phyloP scores from a whole-genome alignment of 2,888 invertebrate genomes.

The Cantharis nigra region DNA sequence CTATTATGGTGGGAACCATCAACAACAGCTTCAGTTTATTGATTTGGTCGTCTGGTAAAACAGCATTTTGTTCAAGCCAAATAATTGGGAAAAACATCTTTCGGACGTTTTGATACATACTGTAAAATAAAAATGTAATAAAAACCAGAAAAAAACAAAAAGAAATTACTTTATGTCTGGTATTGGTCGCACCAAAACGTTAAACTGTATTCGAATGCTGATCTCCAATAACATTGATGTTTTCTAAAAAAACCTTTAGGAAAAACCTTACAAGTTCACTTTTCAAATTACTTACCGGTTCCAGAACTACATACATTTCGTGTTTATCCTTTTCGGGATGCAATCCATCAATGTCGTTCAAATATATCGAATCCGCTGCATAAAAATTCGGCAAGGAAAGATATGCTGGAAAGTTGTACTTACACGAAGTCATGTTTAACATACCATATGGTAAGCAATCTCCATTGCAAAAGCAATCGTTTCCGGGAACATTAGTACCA shows the following conservation, averaged over 20 bases:
- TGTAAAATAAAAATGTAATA: slow-evolving; percentile 51
- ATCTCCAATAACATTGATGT: not conserved
- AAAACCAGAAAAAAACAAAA: not conserved
- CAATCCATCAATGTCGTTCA: slow-evolving; percentile 68
- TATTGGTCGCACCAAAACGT: not conserved
- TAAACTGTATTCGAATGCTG: not conserved
- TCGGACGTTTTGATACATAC: slow-evolving; percentile 69
- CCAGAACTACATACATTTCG: slow-evolving; percentile 71
- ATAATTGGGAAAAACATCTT: slow-evolving; percentile 74
- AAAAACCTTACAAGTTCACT: too few relatives aligned
- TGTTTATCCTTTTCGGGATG: slow-evolving; percentile 68
- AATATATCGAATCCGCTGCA: slow-evolving; percentile 68
- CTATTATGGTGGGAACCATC: slow-evolving; percentile 50
- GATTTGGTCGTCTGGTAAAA: slow-evolving; percentile 61
- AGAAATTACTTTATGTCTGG: not conserved
- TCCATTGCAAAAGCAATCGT: slow-evolving; percentile 72
- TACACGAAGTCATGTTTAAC: slow-evolving; percentile 73
- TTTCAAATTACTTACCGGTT: slow-evolving; percentile 62
- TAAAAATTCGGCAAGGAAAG: slow-evolving; percentile 81
- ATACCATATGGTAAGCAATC: slow-evolving; percentile 71
- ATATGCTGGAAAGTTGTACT: slow-evolving; percentile 77
- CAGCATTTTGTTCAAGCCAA: slow-evolving; percentile 77
- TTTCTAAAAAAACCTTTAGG: not conserved
- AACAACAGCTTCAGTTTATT: slow-evolving; percentile 60
- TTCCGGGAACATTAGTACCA: slow-evolving; percentile 61